Evolutionary conservation across 2,888 invertebrate genomes (phyloP), one percentile per base, ranked within the genome.

Genomic region (Alsophila aescularia): DNA sequence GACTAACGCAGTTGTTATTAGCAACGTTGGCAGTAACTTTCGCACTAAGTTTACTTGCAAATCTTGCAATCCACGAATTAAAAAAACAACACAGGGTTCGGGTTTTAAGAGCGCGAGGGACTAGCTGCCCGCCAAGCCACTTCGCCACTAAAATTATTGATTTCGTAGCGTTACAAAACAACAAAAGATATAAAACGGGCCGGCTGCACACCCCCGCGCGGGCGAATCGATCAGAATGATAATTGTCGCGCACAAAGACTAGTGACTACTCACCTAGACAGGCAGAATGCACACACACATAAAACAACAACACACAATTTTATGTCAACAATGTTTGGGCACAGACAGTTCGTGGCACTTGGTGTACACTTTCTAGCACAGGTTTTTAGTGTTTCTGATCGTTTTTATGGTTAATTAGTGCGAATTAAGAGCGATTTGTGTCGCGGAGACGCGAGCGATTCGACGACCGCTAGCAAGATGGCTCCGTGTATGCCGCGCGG

Each of bases 181-280:
- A 90, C 90, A 90, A 90, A 91, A 90, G 88, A 90, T 87, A 90
- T 86, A 88, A 89, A 89, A 88, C 85, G 82, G 80, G 75, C 84
- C 79, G 81, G 78, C 79, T 79, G 83, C 85, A 81, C 87, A 81
- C 89, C 87, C 88, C 85, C 89, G 85, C 88, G 83, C 87, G 79
- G 64, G 72, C 81, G 87, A 90, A 90, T 90, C 90, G 90, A 90
- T 90, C 83, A 83, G 77, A 87, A 89, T 89, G 90, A 91, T 91
- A 90, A 91, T 90, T 91, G 91, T 91, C 90, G 87, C 88, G 85
- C 90, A 90, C 90, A 90, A 89, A 87, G 86, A 87, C 82, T 82
- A 79, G 74, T 80, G 81, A 84, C 83, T 85, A 89, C 90, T 89
- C 87, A 88, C 87, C 89, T 87, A 87, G 84, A 81, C 85, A 82